A percentile compares a stretch with the other conserved stretches of the same genome.
These are phyloP conservation scores for Creontiades dilutus DNA, from an alignment of 2,888 invertebrate species.

Conservation along the genomic window DNA sequence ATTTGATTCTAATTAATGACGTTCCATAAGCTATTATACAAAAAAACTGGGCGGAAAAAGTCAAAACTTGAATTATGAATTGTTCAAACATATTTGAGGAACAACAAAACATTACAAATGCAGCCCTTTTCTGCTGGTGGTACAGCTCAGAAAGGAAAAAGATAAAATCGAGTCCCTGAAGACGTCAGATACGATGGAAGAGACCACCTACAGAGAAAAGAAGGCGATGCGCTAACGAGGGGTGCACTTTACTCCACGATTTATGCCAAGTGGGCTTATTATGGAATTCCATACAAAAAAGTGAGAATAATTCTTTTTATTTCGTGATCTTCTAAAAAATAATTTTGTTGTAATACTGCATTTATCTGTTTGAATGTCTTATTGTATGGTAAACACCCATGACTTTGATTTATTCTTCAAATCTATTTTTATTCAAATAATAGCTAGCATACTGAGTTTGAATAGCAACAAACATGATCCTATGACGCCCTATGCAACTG, in stretches of 20 bases:
- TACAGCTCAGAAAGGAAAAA: conserved; percentile 2
- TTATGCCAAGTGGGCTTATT: not conserved
- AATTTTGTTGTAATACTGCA: not conserved
- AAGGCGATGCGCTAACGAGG: not conserved
- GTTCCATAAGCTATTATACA: no score
- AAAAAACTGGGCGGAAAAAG: not conserved
- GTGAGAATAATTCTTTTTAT: not conserved
- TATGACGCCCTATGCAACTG: no score
- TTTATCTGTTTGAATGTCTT: no score
- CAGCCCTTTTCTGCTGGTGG: conserved; percentile 20
- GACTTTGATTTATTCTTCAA: not conserved
- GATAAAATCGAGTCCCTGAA: not conserved
- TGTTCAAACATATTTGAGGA: not conserved
- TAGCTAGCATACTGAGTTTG: not conserved
- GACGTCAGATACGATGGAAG: not conserved
- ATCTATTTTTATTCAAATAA: not conserved
- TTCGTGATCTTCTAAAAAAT: not conserved
- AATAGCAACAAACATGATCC: not conserved
- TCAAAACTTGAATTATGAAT: not conserved
- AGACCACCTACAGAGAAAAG: not conserved
- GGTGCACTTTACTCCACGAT: not conserved
- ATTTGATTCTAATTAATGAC: no score
- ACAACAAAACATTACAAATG: conserved; percentile 13
- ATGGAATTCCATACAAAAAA: not conserved
- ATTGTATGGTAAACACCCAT: not conserved